Base-by-base conservation (phyloP, 2,888 invertebrate species). In the Hedychridium roseum region DNA sequence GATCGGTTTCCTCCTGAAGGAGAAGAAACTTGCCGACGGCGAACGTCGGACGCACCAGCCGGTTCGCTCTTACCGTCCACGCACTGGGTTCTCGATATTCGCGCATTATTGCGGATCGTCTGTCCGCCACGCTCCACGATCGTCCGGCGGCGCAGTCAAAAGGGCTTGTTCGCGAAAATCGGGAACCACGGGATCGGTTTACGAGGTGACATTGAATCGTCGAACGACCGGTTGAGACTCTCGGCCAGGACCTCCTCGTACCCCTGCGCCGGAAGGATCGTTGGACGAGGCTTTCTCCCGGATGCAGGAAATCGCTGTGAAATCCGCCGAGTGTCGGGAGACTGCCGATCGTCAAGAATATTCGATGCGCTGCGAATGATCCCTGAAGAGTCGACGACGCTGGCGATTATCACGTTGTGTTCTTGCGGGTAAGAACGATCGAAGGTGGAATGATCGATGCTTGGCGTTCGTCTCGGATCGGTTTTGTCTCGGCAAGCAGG, bases 101-200 rank as follows among this genome's bases (percentile, higher is more conserved):
- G 64, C 54, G 66, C 65, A 66, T 67, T 60, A 60, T 66, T 53
- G 44, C 59, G 44, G 44, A 20, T 45, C 47, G 54, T 2, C n/a
- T 38, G 16, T 41, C 27, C 38, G 12, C 31, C 15, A 28, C 26
- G 40, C 5, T 26, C 18, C n/a, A n/a, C n/a, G n/a, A n/a, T n/a
- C n/a, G n/a, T n/a, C n/a, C n/a, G n/a, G n/a, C n/a, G n/a, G n/a
- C n/a, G n/a, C 26, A 47, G 52, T 62, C 59, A 65, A 43, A 65
- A 65, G 18, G 65, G 65, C 35, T 63, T 65, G 41, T 65, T 65
- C n/a, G 63, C 57, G 49, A 54, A 56, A 39, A 64, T 54, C 26
- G 58, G 57, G 45, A 64, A 64, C 66, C 64, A 64, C 30, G 54
- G 68, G 28, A 62, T 57, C 27, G 56, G 50, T 50, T 60, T 64